Evolutionary conservation across 2,113 vertebrate genomes (phyloP), one percentile per base, ranked within the genome.

Genomic region (Eptatretus burgeri): DNA sequence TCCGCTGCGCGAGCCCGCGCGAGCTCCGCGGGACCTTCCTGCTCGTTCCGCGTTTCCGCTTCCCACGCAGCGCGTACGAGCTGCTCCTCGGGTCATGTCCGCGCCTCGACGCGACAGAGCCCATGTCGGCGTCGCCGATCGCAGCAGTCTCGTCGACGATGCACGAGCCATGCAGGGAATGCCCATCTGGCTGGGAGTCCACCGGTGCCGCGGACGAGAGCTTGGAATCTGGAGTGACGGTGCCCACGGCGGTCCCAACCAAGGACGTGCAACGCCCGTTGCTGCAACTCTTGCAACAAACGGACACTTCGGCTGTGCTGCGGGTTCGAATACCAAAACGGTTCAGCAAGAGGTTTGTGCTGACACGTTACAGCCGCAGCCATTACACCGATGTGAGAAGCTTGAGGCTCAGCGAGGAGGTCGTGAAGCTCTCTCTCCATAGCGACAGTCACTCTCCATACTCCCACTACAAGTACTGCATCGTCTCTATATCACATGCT

Each of bases 381-480:
- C 14, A 49, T 13, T 64, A 51, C 20, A 66, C 13, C 9, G 62
- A 66, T 10, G 51, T 66, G 10, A 66, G 52, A 62, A 52, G 8
- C 18, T 62, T 66, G 8, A 14, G n/a, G 17, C 20, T 51, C 2
- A 51, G 63, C 14, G 49, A 13, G 13, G 65, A 66, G 62, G 65
- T 63, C n/a, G 51, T 65, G 5, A 17, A 62, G 14, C 27, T 41
- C 27, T 41, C 27, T 41, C 27, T 60, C 11, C 53, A 20, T 19
- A 52, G 51, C 9, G 62, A 66, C 14, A 51, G 62, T 5, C 10
- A 63, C 13, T 27, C 5, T 16, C 60, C 65, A 14, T 20, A 66
- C 50, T 52, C 60, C 4, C 62, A 66, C 50, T 66, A 66, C 18
- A 66, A 51, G 17, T 66, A 64, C 17, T 66, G 65, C 9, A 62